Percentiles rank a stretch among this genome's conserved stretches.
phyloP scores from a whole-genome alignment of 2,113 vertebrate species.

The Elanoides forficatus region DNA sequence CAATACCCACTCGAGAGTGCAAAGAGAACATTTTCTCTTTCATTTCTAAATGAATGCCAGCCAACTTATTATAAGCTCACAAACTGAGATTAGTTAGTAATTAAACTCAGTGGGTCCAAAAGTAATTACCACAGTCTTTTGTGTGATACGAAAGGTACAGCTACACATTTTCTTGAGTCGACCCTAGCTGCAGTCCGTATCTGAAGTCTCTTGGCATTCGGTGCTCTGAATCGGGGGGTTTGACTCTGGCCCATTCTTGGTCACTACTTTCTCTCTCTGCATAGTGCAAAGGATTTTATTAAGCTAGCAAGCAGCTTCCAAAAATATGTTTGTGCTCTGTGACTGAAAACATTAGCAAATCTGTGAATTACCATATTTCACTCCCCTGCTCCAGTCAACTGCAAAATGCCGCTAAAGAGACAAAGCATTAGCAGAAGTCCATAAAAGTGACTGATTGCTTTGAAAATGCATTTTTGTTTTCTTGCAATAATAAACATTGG shows the following conservation, averaged over 20 bases:
- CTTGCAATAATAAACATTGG: neutral
- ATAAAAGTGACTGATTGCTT: neutral
- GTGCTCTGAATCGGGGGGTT: neutral
- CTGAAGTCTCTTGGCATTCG: neutral
- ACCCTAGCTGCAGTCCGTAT: neutral
- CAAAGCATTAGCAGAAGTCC: neutral
- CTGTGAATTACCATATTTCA: neutral
- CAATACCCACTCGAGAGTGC: neutral
- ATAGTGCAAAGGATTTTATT: neutral
- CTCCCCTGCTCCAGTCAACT: neutral
- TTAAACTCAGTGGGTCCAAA: neutral
- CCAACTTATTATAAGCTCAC: neutral
- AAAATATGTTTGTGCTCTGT: neutral
- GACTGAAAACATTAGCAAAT: neutral
- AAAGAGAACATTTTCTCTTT: neutral
- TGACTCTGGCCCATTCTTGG: neutral
- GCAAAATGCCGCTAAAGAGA: neutral
- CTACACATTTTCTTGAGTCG: neutral
- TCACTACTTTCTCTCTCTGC: neutral
- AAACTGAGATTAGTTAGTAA: neutral
- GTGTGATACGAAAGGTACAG: neutral
- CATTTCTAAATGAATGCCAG: neutral
- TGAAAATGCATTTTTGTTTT: neutral
- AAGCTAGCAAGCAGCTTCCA: neutral
- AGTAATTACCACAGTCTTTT: neutral